These are phyloP conservation scores for Prinia subflava DNA, from an alignment of 2,113 vertebrate genomes.

Conservation along the genomic window DNA sequence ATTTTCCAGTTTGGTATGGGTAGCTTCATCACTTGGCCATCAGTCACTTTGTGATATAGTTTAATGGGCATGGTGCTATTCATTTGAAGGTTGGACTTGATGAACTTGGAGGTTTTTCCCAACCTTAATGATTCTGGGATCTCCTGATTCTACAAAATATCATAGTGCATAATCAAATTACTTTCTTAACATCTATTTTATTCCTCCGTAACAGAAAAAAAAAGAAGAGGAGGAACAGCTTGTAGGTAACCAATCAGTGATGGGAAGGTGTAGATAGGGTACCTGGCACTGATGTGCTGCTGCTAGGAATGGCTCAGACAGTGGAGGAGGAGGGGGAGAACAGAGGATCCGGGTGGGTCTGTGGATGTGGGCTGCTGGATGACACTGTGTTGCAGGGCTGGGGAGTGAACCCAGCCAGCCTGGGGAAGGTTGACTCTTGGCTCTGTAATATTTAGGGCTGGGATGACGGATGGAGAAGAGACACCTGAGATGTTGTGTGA, in stretches of 20 bases:
- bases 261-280: not conserved
- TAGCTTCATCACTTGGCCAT: not conserved
- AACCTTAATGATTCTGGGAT: not conserved
- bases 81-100: not conserved
- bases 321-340: not conserved
- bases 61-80: not conserved
- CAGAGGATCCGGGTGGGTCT: fast-evolving
- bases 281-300: not conserved
- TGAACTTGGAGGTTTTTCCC: not conserved
- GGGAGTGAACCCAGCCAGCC: not conserved
- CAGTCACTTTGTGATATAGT: not conserved
- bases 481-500: not conserved
- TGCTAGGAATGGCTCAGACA: not conserved
- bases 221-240: not conserved
- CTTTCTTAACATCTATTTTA: not conserved
- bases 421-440: not conserved
- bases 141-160: not conserved
- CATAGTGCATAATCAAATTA: not conserved
- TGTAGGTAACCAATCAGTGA: not conserved
- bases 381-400: not conserved
- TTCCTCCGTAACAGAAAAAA: not conserved
- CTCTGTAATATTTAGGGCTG: not conserved
- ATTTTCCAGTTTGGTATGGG: not conserved
- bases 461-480: not conserved
- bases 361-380: not conserved